Percentiles rank a stretch among this genome's conserved stretches.
phyloP scores from a whole-genome alignment of 2,113 vertebrate genomes.

The Sander vitreus region DNA sequence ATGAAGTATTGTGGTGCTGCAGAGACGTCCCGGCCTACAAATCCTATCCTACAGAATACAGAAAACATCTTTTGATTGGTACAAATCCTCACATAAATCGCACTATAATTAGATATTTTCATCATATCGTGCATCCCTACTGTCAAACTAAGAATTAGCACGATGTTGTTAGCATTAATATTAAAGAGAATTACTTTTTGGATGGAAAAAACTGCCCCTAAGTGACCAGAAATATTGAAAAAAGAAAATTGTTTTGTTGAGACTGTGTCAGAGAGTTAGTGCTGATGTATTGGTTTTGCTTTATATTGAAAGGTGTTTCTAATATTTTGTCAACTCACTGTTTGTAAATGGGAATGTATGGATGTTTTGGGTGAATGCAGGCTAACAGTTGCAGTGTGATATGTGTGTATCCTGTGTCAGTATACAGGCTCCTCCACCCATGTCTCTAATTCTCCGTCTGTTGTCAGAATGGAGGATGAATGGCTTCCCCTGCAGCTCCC shows the following conservation, averaged over 20 bases:
- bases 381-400: background rate
- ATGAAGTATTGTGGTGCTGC: no score
- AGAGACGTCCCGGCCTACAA: no score
- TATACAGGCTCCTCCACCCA: background rate
- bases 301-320: background rate
- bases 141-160: background rate
- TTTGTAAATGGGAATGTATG: background rate
- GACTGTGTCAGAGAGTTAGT: background rate
- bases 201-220: background rate
- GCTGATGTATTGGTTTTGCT: background rate
- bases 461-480: constrained; percentile 84
- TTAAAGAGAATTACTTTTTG: background rate
- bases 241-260: background rate
- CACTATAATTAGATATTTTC: no score
- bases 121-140: no score
- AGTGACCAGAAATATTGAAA: background rate
- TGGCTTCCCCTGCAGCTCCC: constrained; percentile 84
- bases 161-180: background rate
- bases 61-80: no score
- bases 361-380: background rate
- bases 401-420: background rate
- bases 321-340: no score
- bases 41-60: no score
- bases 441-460: background rate
- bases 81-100: no score